Evolutionary conservation across 2,888 invertebrate species (phyloP).

Genomic region (Cheilosia urbana): DNA sequence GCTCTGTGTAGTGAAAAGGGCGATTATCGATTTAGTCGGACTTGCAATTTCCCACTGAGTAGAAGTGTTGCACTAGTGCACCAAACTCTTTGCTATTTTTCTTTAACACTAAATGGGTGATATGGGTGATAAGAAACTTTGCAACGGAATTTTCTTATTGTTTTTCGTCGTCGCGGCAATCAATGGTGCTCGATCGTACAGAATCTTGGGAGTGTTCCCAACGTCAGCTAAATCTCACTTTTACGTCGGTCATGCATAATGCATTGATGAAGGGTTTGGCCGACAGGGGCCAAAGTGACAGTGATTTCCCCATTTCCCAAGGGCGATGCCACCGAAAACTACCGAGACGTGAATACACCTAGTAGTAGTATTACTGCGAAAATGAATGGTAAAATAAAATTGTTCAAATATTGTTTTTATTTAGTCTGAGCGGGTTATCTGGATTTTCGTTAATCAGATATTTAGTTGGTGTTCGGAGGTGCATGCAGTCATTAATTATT

Average conservation of each 20-base stretch:
- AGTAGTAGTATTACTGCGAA: neutral
- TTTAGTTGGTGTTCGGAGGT: no score
- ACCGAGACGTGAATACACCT: conserved; percentile 21
- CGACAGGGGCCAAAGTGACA: conserved; percentile 61
- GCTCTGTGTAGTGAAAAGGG: no score
- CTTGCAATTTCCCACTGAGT: no score
- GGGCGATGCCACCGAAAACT: conserved; percentile 48
- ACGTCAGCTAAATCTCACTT: conserved; percentile 39
- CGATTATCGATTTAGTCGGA: no score
- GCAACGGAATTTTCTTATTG: no score
- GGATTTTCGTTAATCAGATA: no score
- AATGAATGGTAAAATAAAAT: conserved; percentile 38
- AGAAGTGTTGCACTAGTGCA: no score
- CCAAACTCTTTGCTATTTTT: no score
- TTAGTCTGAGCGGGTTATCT: no score
- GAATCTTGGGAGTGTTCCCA: conserved; percentile 49
- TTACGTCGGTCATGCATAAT: conserved; percentile 80
- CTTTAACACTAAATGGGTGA: no score
- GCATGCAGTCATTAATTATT: no score
- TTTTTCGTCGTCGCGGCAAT: neutral
- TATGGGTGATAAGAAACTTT: no score
- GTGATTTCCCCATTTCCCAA: conserved; percentile 54
- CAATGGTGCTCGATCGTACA: conserved; percentile 14
- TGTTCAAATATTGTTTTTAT: neutral
- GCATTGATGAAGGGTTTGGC: conserved; percentile 76